Conservation (phyloP, 2,797 vertebrate species). For the Acipenser oxyrinchus region DNA sequence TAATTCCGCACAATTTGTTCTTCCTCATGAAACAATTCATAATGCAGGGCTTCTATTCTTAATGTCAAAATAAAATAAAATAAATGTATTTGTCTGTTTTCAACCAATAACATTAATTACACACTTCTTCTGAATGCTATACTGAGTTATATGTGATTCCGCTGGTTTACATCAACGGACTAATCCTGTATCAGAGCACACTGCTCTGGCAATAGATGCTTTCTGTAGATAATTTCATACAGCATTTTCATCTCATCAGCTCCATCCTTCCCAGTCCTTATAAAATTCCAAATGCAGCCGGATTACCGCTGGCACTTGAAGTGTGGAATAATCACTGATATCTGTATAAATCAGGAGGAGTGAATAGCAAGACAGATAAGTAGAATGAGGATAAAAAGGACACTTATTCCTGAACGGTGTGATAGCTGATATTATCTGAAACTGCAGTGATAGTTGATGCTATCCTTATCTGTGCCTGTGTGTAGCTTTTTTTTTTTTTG, state of each 20-base stretch:
- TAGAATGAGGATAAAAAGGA: conserved; percentile 40
- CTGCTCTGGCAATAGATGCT: too few relatives aligned
- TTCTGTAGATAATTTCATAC: too few relatives aligned
- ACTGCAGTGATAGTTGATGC: conserved; percentile 53
- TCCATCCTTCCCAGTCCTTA: not conserved
- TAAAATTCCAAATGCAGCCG: not conserved
- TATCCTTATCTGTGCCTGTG: conserved; percentile 56
- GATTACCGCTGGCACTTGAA: conserved; percentile 10
- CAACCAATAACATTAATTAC: too few relatives aligned
- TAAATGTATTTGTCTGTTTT: too few relatives aligned
- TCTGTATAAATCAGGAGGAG: not conserved
- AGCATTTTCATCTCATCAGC: too few relatives aligned
- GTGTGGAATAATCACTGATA: conserved; percentile 3
- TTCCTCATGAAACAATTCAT: too few relatives aligned
- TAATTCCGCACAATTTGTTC: too few relatives aligned
- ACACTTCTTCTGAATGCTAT: not conserved
- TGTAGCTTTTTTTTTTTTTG: conserved; percentile 52
- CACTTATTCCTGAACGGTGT: conserved; percentile 41
- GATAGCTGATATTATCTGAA: conserved; percentile 60
- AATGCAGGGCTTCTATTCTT: too few relatives aligned
- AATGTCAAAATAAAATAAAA: too few relatives aligned
- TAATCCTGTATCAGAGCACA: too few relatives aligned
- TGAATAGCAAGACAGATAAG: conserved; percentile 36
- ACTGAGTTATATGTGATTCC: not conserved
- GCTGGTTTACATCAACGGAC: too few relatives aligned